Percentiles rank a stretch among this genome's conserved stretches.
phyloP scores from a whole-genome alignment of 2,888 invertebrate species.

The Caradrina clavipalpis region DNA sequence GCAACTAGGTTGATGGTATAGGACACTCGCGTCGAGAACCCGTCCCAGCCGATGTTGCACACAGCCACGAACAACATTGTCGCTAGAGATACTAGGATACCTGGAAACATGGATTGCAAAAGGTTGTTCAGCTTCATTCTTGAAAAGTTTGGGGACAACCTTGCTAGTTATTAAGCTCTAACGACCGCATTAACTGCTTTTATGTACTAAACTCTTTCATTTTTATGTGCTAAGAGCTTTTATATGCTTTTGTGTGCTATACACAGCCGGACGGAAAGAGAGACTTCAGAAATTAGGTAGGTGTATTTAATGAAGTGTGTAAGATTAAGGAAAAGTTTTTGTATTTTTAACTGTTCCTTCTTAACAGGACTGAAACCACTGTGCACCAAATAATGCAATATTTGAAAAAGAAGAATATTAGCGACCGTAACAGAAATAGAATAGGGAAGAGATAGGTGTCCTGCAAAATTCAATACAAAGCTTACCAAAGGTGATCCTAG shows the following conservation, averaged over 20 bases:
- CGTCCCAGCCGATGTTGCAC: constrained; percentile 96
- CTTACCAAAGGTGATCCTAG: constrained; percentile 96
- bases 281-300: not conserved
- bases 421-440: not conserved
- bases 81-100: constrained; percentile 95
- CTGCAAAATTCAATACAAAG: not conserved
- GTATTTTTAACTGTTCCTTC: not conserved
- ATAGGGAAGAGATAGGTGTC: not conserved
- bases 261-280: no score
- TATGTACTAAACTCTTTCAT: no score
- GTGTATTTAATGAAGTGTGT: no score
- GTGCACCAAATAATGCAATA: not conserved
- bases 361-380: not conserved
- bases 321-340: no score
- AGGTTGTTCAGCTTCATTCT: not conserved
- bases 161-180: not conserved
- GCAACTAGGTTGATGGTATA: constrained; percentile 96
- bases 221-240: no score
- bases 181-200: not conserved
- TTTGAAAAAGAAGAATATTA: not conserved
- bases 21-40: constrained; percentile 94
- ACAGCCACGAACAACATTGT: constrained; percentile 96
- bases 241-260: no score
- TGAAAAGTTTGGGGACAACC: not conserved
- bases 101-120: constrained; percentile 77